A percentile compares a stretch with the other conserved stretches of the same genome.
Evolutionary conservation across 2,888 invertebrate genomes (phyloP).

Genomic region (Mechanitis mazaeus): DNA sequence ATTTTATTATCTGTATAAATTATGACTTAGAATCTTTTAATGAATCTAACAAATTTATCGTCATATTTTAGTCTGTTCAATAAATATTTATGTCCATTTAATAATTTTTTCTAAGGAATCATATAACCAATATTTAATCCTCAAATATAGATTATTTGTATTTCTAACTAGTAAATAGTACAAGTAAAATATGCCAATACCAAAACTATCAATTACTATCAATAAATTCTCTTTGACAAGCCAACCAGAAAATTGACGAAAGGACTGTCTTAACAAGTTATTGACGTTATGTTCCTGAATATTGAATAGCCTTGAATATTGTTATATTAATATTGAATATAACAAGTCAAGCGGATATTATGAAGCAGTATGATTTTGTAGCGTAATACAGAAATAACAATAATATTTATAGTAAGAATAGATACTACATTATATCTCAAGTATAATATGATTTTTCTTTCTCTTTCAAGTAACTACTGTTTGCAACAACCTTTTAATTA

Average conservation of each 20-base stretch:
- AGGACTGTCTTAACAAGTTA: slow-evolving; percentile 3
- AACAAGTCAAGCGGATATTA: slow-evolving; percentile 1
- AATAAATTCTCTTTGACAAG: slow-evolving; percentile 5
- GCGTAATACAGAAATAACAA: not conserved
- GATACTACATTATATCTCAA: too few species aligned
- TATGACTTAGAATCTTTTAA: too few species aligned
- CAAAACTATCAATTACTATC: slow-evolving; percentile 2
- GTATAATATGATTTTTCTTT: too few species aligned
- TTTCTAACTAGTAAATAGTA: not conserved
- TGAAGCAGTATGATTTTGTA: not conserved
- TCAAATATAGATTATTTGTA: slow-evolving; percentile 14
- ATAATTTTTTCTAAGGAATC: too few species aligned
- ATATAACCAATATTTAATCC: too few species aligned
- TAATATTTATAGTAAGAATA: not conserved
- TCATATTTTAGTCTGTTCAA: too few species aligned
- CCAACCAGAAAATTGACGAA: slow-evolving; percentile 4
- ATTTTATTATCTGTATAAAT: too few species aligned
- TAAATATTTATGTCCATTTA: too few species aligned
- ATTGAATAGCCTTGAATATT: not conserved
- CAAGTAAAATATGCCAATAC: not conserved
- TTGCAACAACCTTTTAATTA: too few species aligned
- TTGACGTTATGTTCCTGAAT: slow-evolving; percentile 4
- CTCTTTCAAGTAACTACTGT: too few species aligned
- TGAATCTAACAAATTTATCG: too few species aligned
- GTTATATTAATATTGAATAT: slow-evolving; percentile 1